Percentiles rank a stretch among this genome's conserved stretches.
These are phyloP conservation scores for Harpagoxenus sublaevis DNA, from an alignment of 2,888 invertebrate genomes.

Conservation along the genomic window DNA sequence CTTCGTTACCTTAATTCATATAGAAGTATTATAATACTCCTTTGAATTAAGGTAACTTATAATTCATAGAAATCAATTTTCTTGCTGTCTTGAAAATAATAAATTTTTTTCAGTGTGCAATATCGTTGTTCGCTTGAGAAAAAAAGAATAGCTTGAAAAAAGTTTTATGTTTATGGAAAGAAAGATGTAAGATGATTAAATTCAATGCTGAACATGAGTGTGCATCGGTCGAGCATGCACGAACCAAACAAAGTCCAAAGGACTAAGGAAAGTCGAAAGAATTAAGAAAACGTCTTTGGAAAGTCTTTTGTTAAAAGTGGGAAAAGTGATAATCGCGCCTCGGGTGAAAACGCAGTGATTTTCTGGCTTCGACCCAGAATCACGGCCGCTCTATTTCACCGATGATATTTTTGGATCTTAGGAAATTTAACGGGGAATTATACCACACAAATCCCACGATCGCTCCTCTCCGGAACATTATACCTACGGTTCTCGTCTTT, in stretches of 20 bases:
- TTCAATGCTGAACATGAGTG: neutral
- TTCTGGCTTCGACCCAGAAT: slow-evolving; percentile 59
- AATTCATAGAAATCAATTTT: no score
- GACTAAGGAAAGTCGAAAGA: slow-evolving; percentile 36
- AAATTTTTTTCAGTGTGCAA: neutral
- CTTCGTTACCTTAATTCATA: no score
- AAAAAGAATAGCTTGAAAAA: neutral
- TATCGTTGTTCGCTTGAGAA: neutral
- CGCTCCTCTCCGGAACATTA: slow-evolving; percentile 1
- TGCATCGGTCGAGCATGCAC: neutral
- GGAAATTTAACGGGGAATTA: slow-evolving; percentile 55
- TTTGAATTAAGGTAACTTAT: no score
- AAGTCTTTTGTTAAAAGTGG: slow-evolving; percentile 25
- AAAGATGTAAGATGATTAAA: neutral
- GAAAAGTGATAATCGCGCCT: slow-evolving; percentile 10
- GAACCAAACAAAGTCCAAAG: slow-evolving; percentile 42
- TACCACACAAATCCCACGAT: neutral
- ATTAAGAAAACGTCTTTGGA: neutral
- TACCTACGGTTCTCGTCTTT: neutral
- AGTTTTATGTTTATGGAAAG: neutral
- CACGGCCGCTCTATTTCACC: slow-evolving; percentile 44
- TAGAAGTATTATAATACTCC: no score
- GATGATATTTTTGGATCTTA: slow-evolving; percentile 67
- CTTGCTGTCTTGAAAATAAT: no score
- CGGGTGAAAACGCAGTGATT: slow-evolving; percentile 48